phyloP scores from a whole-genome alignment of 2,888 invertebrate species.

The Cotesia congregata region DNA sequence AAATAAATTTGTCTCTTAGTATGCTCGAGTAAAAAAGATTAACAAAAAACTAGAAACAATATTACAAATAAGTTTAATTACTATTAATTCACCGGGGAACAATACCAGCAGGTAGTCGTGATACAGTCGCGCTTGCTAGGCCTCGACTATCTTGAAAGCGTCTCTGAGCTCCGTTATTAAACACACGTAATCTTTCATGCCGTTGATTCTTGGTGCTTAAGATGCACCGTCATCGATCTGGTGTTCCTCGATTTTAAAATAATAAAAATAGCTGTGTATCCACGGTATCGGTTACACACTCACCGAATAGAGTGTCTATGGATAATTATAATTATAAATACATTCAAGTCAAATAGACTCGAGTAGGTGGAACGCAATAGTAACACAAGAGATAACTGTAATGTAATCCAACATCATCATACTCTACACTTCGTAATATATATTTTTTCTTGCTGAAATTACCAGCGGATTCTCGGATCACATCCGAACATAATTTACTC shows the following conservation, averaged over 20 bases:
- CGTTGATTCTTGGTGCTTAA: background rate
- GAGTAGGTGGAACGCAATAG: slow-evolving; percentile 36
- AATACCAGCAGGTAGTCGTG: background rate
- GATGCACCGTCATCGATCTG: background rate
- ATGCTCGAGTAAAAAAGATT: background rate
- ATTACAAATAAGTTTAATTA: background rate
- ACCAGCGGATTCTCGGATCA: slow-evolving; percentile 44
- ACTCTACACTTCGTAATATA: background rate
- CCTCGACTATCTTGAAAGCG: background rate
- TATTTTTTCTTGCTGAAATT: slow-evolving; percentile 20
- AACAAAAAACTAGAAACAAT: background rate
- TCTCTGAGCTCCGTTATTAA: background rate
- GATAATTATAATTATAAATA: slow-evolving; percentile 13
- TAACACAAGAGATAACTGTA: slow-evolving; percentile 34
- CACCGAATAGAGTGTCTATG: background rate
- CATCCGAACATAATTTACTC: slow-evolving; percentile 48
- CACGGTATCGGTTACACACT: background rate
- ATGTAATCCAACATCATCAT: slow-evolving; percentile 23
- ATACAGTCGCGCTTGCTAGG: background rate
- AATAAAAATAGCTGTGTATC: background rate
- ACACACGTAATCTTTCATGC: background rate
- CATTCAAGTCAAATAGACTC: slow-evolving; percentile 25
- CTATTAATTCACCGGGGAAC: background rate
- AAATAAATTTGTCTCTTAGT: too few species aligned
- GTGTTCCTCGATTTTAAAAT: background rate